Evolutionary conservation across 1,140 invertebrate species (phyloP).

Genomic region (Ceratoteleas bidentatus): DNA sequence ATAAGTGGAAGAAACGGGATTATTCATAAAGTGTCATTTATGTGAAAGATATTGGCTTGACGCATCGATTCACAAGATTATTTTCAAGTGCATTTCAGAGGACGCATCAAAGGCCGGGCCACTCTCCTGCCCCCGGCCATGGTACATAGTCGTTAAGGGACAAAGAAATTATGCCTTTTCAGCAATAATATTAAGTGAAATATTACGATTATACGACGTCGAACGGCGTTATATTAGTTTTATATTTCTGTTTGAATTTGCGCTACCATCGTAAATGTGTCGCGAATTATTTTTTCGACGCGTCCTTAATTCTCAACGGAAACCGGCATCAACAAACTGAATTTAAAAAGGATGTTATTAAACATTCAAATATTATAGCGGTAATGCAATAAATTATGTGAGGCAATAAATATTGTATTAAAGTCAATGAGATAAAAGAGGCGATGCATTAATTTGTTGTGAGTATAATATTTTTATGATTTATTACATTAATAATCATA

Average conservation of each 20-base stretch:
- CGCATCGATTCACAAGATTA: constrained; percentile 47
- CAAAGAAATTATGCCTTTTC: constrained; percentile 32
- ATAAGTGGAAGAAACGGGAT: constrained; percentile 59
- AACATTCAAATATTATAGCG: constrained; percentile 9
- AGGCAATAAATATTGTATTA: constrained; percentile 12
- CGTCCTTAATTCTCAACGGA: not conserved
- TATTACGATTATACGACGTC: constrained; percentile 32
- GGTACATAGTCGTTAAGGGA: constrained; percentile 28
- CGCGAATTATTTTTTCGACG: constrained; percentile 16
- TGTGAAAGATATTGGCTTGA: constrained; percentile 55
- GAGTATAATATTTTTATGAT: not conserved
- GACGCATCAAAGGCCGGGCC: constrained; percentile 37
- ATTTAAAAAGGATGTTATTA: constrained; percentile 14
- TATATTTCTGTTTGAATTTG: constrained; percentile 21
- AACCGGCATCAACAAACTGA: not conserved
- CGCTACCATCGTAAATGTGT: constrained; percentile 10
- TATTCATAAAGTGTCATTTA: constrained; percentile 63
- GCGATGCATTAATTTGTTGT: not conserved
- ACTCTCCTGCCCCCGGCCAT: constrained; percentile 15
- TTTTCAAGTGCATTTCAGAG: constrained; percentile 46
- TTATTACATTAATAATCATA: not conserved
- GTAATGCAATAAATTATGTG: constrained; percentile 15
- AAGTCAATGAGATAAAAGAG: constrained; percentile 1
- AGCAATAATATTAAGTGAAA: constrained; percentile 41
- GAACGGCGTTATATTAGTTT: constrained; percentile 10